These are phyloP conservation scores for Volucella bombylans DNA, from an alignment of 2,888 invertebrate species.

Conservation along the genomic window DNA sequence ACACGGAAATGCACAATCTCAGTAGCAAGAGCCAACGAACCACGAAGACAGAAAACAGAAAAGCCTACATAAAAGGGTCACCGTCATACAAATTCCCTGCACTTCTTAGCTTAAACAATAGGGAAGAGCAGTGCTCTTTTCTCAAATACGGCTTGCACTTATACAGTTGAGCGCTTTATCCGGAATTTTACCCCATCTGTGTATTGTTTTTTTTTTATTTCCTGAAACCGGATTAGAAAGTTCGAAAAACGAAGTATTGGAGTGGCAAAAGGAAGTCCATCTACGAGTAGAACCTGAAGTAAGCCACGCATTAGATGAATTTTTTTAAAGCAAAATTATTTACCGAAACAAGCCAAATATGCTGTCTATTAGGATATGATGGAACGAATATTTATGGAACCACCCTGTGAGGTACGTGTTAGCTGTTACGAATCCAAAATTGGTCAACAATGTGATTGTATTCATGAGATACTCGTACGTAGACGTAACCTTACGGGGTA, in stretches of 20 bases:
- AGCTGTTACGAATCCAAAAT: conserved; percentile 36
- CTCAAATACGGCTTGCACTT: conserved; percentile 15
- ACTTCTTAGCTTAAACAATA: conserved; percentile 29
- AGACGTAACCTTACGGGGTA: not conserved
- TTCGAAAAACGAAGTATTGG: conserved; percentile 8
- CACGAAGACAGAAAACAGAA: conserved; percentile 37
- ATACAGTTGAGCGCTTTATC: not conserved
- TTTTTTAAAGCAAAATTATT: too few species aligned
- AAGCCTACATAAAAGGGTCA: conserved; percentile 57
- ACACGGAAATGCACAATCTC: conserved; percentile 69
- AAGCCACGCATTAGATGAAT: conserved; percentile 20
- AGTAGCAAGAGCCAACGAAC: conserved; percentile 16
- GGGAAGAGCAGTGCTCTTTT: conserved; percentile 19
- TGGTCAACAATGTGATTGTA: conserved; percentile 58
- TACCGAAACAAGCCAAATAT: too few species aligned
- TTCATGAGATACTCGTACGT: conserved; percentile 30
- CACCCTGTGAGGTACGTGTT: conserved; percentile 33
- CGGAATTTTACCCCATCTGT: conserved; percentile 3
- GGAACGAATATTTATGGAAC: conserved; percentile 17
- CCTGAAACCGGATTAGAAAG: conserved; percentile 43
- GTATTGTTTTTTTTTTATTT: conserved; percentile 13
- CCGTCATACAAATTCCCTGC: conserved; percentile 61
- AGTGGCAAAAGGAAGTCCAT: not conserved
- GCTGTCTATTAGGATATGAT: conserved; percentile 30
- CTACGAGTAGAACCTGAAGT: conserved; percentile 1